Conservation (phyloP, 2,797 vertebrate genomes). For the Sebastes taczanowskii region DNA sequence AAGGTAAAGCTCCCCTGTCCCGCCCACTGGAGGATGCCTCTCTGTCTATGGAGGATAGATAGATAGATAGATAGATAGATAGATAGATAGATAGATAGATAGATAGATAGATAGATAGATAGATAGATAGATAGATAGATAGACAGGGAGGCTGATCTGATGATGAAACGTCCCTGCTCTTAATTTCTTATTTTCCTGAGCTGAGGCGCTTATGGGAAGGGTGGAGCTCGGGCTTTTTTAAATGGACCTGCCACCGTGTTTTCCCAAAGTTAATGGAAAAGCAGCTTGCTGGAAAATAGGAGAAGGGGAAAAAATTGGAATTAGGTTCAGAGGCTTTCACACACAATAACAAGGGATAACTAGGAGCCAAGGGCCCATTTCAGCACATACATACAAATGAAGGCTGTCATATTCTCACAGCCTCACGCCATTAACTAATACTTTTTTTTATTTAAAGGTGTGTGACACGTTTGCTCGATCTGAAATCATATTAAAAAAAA, state of each 20-base stretch:
- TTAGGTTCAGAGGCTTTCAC: constrained; percentile 94
- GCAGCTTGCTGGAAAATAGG: constrained; percentile 97
- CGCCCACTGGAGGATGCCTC: constrained; percentile 83
- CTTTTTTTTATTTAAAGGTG: constrained; percentile 63
- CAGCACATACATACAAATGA: constrained; percentile 82
- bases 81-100: constrained; percentile 61
- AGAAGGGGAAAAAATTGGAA: constrained; percentile 84
- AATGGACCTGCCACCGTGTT: constrained; percentile 98
- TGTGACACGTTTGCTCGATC: constrained; percentile 74
- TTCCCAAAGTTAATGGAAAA: constrained; percentile 98
- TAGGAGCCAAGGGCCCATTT: constrained; percentile 88
- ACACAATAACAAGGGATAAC: constrained; percentile 92
- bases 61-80: too few relatives aligned
- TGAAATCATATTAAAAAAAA: constrained; percentile 1
- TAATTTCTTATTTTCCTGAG: constrained; percentile 94
- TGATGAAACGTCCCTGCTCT: constrained; percentile 92
- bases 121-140: background rate
- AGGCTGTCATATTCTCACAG: constrained; percentile 92
- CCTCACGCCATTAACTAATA: constrained; percentile 86
- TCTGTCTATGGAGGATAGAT: constrained; percentile 70
- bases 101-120: too few relatives aligned
- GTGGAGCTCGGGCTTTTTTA: constrained; percentile 89
- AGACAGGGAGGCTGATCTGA: constrained; percentile 78
- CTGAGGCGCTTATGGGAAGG: constrained; percentile 91
- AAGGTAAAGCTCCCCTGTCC: constrained; percentile 92